Evolutionary conservation across 2,797 vertebrate species (phyloP).

Genomic region (Morelia viridis): DNA sequence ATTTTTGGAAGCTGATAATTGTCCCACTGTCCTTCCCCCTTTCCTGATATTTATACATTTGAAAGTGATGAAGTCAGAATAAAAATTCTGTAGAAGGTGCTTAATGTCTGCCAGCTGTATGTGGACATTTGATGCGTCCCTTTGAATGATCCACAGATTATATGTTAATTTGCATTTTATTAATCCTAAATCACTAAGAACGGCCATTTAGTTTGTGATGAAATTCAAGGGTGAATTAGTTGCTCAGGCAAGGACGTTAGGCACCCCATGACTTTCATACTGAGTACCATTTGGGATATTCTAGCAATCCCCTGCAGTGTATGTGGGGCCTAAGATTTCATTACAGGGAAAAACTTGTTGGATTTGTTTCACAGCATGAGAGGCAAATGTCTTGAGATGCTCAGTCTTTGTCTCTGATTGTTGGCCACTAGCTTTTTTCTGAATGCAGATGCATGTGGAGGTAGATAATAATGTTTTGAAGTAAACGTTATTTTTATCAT

Average conservation of each 20-base stretch:
- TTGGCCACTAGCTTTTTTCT: background rate
- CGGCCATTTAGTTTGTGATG: background rate
- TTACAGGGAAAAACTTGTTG: background rate
- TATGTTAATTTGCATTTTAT: background rate
- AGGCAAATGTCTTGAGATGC: background rate
- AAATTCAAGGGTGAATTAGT: background rate
- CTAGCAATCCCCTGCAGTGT: background rate
- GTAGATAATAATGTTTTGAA: constrained; percentile 35
- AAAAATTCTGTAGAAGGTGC: background rate
- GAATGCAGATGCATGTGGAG: background rate
- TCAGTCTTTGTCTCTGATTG: background rate
- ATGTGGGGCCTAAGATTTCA: background rate
- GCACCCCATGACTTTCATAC: background rate
- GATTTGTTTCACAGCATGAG: background rate
- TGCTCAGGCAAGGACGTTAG: too few species aligned
- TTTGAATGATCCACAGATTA: background rate
- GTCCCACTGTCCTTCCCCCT: background rate
- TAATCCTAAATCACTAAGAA: background rate
- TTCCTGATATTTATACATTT: background rate
- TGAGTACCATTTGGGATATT: background rate
- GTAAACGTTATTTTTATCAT: constrained; percentile 31
- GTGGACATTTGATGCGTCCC: background rate
- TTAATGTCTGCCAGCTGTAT: background rate
- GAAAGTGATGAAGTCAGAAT: background rate
- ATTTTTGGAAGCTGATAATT: background rate